Percentiles rank a stretch among this genome's conserved stretches.
Evolutionary conservation across 2,113 vertebrate species (phyloP).

Genomic region (Lontra canadensis): DNA sequence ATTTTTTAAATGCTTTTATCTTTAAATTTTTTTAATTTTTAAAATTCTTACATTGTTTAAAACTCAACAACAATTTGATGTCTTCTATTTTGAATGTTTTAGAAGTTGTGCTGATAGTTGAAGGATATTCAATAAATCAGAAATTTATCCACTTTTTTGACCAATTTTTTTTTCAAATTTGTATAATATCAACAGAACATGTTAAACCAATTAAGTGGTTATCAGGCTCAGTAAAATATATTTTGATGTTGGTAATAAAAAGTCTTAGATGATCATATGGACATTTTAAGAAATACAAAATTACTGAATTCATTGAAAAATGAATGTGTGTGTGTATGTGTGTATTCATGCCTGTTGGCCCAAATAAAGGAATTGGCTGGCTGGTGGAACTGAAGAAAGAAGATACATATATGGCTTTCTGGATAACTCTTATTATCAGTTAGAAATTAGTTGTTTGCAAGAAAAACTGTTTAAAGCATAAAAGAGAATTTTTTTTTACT

Average conservation of each 20-base stretch:
- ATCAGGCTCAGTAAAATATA: not conserved
- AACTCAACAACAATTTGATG: not conserved
- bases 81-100: not conserved
- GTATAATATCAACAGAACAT: not conserved
- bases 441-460: not conserved
- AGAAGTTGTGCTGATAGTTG: not conserved
- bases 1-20: not conserved
- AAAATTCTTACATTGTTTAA: not conserved
- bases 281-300: not conserved
- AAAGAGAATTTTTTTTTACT: not conserved
- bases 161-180: not conserved
- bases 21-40: no score
- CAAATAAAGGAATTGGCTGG: not conserved
- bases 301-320: not conserved
- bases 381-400: not conserved
- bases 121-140: not conserved
- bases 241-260: not conserved
- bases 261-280: not conserved
- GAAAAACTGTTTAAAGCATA: not conserved
- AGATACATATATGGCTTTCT: not conserved
- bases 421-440: not conserved
- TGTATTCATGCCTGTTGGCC: not conserved
- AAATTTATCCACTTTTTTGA: not conserved
- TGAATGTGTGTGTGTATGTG: no score
- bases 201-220: not conserved